Base-by-base conservation (phyloP, 2,888 invertebrate genomes). In the Elysia crispata region DNA sequence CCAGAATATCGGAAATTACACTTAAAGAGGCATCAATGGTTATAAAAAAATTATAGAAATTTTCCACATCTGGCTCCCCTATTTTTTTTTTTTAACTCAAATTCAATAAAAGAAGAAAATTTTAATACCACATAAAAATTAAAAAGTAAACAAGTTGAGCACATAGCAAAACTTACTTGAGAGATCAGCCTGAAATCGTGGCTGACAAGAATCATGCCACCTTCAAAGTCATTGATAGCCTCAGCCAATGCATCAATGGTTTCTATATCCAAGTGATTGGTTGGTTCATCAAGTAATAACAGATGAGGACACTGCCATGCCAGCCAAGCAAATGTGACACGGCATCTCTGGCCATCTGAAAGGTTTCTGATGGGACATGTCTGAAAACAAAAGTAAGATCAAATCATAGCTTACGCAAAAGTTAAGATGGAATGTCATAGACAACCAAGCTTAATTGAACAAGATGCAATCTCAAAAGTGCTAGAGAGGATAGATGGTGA, bases 181-280 rank as follows among this genome's bases (percentile, higher is more conserved):
- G 96, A 97, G 85, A 99, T 99, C 77, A 99, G 95, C 92, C 99
- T 94, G 94, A 99, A 99, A 94, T 99, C 99, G 96, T 99, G 99
- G 93, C 98, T 98, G 89, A 99, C 99, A 31, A 99, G 95, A 84
- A 99, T 97, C 96, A 99, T 96, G 86, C 99, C 99, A 67, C 99
- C 99, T n/a, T 98, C 97, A 91, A 98, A 99, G 90, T 98, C 97
- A 91, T 97, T 98, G 89, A 99, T 96, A 33, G 99, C 99, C 87
- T 99, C 98, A 0, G 97, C 99, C 79, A 99, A 94, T 0, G 99
- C 97, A 93, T 99, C 99, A 85, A 99, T 99, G 0, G 98, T 99
- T 85, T 93, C 93, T 64, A 93, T 91, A 83, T 92, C 92, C 82
- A 92, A 85, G 83, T 92, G 92, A 85, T 93, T 93, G 41, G 93